Base-by-base conservation (phyloP, 2,888 invertebrate genomes). In the Autographa gamma region DNA sequence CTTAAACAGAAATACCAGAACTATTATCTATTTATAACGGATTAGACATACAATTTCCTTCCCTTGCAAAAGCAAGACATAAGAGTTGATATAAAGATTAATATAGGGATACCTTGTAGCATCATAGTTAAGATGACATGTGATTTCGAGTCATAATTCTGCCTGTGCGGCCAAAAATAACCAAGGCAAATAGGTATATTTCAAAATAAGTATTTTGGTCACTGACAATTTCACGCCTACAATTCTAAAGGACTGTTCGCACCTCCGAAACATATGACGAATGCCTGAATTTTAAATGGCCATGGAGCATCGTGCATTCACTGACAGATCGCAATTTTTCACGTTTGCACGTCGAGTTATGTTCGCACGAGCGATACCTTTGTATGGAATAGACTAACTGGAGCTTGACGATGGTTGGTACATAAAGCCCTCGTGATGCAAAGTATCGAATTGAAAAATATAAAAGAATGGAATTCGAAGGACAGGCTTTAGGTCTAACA, bases 271-370 rank as follows among this genome's bases (percentile, higher is more conserved):
- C 54, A 56, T 13, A 18, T 25, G 54, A 19, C 19, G 18, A 56
- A 56, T 56, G 11, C 54, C 25, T 56, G 54, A 56, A 56, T 25
- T 56, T 13, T 56, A 25, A 25, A 56, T 25, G 54, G 13, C 11
- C 19, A 56, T 25, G n/a, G 54, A 18, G 54, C 25, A 9, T 6
- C 54, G 54, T 13, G 25, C 13, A 19, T 19, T 25, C 25, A n/a
- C 48, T 25, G 54, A 56, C 54, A 25, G 25, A 25, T 56, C 13
- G 13, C 54, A 11, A 56, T 56, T 56, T 56, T 56, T 56, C 54
- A 56, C 25, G 54, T 56, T 56, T 56, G 48, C 48, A 19, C 54
- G 11, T 56, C 54, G 54, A 0, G 54, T 56, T 19, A 56, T 25
- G 19, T 25, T 19, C 54, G 54, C 54, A 56, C 25, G 54, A 56